Percentiles rank a stretch among this genome's conserved stretches.
Conservation (phyloP, 2,888 invertebrate genomes). For the Agrotis puta region DNA sequence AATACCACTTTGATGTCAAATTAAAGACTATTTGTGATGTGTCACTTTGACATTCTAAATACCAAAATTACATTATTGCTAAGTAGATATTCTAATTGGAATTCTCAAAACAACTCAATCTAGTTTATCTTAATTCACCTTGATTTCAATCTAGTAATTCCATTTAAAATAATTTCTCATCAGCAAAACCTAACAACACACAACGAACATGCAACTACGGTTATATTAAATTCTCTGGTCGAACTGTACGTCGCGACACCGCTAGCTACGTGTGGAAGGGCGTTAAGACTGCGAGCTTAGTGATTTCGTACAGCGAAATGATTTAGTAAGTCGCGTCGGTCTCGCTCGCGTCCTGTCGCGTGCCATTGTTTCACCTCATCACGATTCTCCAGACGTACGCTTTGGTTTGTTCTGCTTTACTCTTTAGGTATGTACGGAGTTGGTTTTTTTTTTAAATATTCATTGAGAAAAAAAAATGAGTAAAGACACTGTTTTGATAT, state of each 20-base stretch:
- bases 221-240: slow-evolving; percentile 67
- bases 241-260: slow-evolving; percentile 46
- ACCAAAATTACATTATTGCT: not conserved
- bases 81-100: not conserved
- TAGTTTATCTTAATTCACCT: not conserved
- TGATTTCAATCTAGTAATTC: slow-evolving; percentile 33
- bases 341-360: slow-evolving; percentile 64
- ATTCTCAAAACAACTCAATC: not conserved
- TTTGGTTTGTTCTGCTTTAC: slow-evolving; percentile 55
- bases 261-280: slow-evolving; percentile 64
- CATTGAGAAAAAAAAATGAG: not conserved
- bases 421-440: slow-evolving; percentile 15
- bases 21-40: not conserved
- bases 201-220: slow-evolving; percentile 35
- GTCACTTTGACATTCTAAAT: not conserved
- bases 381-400: slow-evolving; percentile 75
- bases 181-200: slow-evolving; percentile 39
- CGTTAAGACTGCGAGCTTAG: slow-evolving; percentile 71
- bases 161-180: slow-evolving; percentile 46
- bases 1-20: not conserved
- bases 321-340: slow-evolving; percentile 77
- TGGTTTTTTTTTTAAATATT: slow-evolving; percentile 11
- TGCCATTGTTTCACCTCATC: slow-evolving; percentile 80
- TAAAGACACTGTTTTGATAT: too few species aligned
- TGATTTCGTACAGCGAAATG: slow-evolving; percentile 77